Evolutionary conservation across 2,113 vertebrate species (phyloP), one percentile per base, ranked within the genome.

Genomic region (Trachemys scripta): DNA sequence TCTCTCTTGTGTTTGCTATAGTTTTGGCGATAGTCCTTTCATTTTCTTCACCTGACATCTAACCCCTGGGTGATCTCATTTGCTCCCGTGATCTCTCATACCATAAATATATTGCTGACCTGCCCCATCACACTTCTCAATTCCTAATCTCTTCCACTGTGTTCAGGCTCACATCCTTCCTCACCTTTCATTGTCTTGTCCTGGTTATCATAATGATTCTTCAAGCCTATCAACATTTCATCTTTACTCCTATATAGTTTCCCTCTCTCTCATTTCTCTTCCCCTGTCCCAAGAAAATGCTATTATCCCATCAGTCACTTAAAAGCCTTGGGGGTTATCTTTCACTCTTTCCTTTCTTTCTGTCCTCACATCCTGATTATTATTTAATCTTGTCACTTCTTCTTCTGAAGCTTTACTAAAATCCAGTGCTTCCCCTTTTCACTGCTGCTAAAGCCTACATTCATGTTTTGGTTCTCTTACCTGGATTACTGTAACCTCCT

Each of bases 291-390:
- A 69, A 80, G 82, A 85, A 93, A 89, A 59, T 95, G 75, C 13
- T 69, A 7, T 82, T 89, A 51, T 81, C 75, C 2, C 87, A 1
- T 10, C 93, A 49, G 11, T 10, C n/a, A 80, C 93, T 97, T 97
- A 19, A 25, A 10, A 72, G 7, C 81, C 29, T 54, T 90, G 80
- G 14, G 42, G 16, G n/a, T 35, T 79, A 4, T 89, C 3, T 2
- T 76, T 13, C 59, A 93, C 93, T 85, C 85, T 91, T 92, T n/a
- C 78, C 20, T 90, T 91, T 47, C 31, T 92, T 19, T 94, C 10
- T 87, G 62, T 19, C 62, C 35, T n/a, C 62, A 4, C 35, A 69
- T n/a, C 62, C 35, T 62, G 51, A 85, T 14, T 54, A 25, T 1
- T 75, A 85, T 87, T 12, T 47, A 56, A 25, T 87, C 83, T 69